Base-by-base conservation (phyloP, 2,113 vertebrate genomes). In the Promerops cafer region DNA sequence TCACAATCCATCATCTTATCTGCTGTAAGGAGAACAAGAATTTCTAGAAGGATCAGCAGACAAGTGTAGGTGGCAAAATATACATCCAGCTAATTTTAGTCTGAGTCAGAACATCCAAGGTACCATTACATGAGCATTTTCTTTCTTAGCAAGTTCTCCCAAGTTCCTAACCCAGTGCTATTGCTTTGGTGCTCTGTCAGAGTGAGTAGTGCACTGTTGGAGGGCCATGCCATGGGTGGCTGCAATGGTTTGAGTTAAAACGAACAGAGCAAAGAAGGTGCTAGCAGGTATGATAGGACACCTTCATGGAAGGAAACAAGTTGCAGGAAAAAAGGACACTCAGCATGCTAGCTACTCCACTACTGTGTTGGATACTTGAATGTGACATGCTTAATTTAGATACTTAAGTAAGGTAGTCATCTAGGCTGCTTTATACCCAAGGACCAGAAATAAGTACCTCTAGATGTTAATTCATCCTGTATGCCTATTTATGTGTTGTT, bases 261-360 rank as follows among this genome's bases (percentile, higher is more conserved):
- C 16, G 54, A 69, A 24, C 31, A 12, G 35, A 30, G 22, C 11
- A 26, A 10, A 45, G 27, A 39, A 16, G 7, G 13, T 54, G 13
- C 33, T 42, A 57, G 21, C 13, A 59, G 56, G 2, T 44, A 3
- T 31, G 26, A 27, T 40, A 35, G n/a, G 31, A 49, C 10, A 8
- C 0, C 0, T 82, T 80, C 50, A 24, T 37, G 45, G 28, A 63
- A 59, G 26, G 42, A 90, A 23, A 69, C 0, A 5, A 71, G 8
- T n/a, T 71, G 7, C 27, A 30, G 52, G 39, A 22, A 64, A 33
- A 42, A 74, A 24, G 3, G 33, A 31, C 3, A 4, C 57, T 76
- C 4, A 21, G 12, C 11, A 4, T 65, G 27, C 27, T 40, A 44
- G 11, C 10, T 69, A 4, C 45, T 76, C 8, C 9, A 17, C 5